Percentiles rank a stretch among this genome's conserved stretches.
These are phyloP conservation scores for Erebia palarica DNA, from an alignment of 2,888 invertebrate species.

Conservation along the genomic window DNA sequence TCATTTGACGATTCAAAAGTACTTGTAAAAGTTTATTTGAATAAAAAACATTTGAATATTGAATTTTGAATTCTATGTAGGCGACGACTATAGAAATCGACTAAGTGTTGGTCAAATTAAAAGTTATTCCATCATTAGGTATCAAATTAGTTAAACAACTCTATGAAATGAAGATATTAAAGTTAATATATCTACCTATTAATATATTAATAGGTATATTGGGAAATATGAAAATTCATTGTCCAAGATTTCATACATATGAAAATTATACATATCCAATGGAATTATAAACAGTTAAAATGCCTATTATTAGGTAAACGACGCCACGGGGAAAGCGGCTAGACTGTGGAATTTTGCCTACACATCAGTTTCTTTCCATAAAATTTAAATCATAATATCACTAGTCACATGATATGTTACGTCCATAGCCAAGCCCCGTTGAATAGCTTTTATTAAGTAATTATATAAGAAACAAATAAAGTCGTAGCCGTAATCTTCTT, in stretches of 20 bases:
- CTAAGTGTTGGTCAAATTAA: too few species aligned
- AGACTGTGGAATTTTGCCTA: constrained; percentile 14
- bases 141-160: too few species aligned
- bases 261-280: constrained; percentile 10
- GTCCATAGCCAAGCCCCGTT: constrained; percentile 9
- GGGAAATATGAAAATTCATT: not conserved
- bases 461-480: constrained; percentile 10
- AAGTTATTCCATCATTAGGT: too few species aligned
- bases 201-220: too few species aligned
- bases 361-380: constrained; percentile 21
- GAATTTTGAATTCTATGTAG: too few species aligned
- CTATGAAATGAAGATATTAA: too few species aligned
- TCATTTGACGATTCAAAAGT: too few species aligned
- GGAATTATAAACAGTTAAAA: constrained; percentile 14
- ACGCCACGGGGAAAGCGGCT: constrained; percentile 8
- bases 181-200: too few species aligned
- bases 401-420: constrained; percentile 26
- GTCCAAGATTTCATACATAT: not conserved
- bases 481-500: too few species aligned
- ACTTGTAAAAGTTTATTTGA: too few species aligned
- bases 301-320: constrained; percentile 16
- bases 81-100: too few species aligned
- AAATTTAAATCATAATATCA: constrained; percentile 10
- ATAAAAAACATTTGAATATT: too few species aligned
- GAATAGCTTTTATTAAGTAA: not conserved